phyloP scores from a whole-genome alignment of 2,888 invertebrate species.

The Pedicia rivosa region DNA sequence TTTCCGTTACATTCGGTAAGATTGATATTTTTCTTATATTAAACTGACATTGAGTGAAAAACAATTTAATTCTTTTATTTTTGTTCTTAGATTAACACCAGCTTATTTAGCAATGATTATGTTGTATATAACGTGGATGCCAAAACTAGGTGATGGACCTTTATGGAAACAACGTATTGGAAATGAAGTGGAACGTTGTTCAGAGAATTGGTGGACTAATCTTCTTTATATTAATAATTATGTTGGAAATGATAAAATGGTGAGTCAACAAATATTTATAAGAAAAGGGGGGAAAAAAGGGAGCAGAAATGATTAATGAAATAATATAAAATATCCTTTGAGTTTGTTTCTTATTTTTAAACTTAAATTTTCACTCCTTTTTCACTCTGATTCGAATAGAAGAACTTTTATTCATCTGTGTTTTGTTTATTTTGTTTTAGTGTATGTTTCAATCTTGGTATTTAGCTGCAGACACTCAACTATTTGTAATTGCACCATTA shows the following conservation, averaged over 20 bases:
- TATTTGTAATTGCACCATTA: constrained; percentile 48
- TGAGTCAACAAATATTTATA: too few species aligned
- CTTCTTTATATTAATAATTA: constrained; percentile 60
- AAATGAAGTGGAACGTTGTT: constrained; percentile 40
- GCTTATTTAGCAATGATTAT: constrained; percentile 54
- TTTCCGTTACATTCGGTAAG: constrained; percentile 50
- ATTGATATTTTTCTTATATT: constrained; percentile 9
- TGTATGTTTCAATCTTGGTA: constrained; percentile 41
- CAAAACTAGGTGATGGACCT: constrained; percentile 54
- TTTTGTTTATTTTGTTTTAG: constrained; percentile 21
- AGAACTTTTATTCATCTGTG: not conserved
- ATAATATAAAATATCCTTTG: not conserved
- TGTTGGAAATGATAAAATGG: constrained; percentile 37
- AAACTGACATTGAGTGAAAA: constrained; percentile 7
- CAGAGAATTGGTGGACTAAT: constrained; percentile 57
- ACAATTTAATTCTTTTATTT: not conserved
- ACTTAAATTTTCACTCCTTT: not conserved
- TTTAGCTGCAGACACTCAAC: constrained; percentile 42
- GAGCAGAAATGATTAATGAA: too few species aligned
- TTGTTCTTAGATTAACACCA: constrained; percentile 56
- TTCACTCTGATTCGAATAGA: not conserved
- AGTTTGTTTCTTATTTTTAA: not conserved
- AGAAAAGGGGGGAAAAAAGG: too few species aligned
- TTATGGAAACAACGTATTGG: constrained; percentile 48
- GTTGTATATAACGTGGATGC: constrained; percentile 56